Evolutionary conservation across 2,797 vertebrate genomes (phyloP), one percentile per base, ranked within the genome.

Genomic region (Micromesistius poutassou): DNA sequence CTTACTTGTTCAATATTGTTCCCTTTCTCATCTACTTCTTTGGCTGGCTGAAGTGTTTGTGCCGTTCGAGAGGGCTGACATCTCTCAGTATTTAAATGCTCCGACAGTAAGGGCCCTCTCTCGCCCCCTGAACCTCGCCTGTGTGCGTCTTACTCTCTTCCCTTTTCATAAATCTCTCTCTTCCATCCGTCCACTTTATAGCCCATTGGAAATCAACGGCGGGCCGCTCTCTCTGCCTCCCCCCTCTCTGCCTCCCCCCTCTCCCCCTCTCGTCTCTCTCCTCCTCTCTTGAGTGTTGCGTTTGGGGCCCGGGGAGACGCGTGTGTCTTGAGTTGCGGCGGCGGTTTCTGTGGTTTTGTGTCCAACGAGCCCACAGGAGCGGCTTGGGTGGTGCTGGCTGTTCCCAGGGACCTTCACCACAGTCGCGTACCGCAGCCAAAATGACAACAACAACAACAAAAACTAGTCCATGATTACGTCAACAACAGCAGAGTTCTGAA

Each of bases 311-410:
- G 72, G 72, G 14, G 16, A 66, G 55, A 5, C 85, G 81, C 87
- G 86, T 83, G 76, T 83, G 82, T 73, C 81, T 72, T 50, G 74
- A 85, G 85, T 88, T 83, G 86, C 84, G 75, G 78, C 84, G 71
- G 78, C 85, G 84, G 84, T 89, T 85, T 81, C 84, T 77, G 86
- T n/a, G 85, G 88, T 85, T 84, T 87, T 25, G 74, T 87, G 88
- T 83, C 81, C 82, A 84, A 89, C 85, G 86, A 90, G 88, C 81
- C 72, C 62, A 81, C 79, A 77, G 78, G 77, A 75, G 30, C 55
- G 30, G 46, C 30, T 6, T 10, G 31, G 62, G 35, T 70, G 62
- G 50, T 55, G 78, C 38, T 5, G 19, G 19, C 46, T 55, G 46
- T 55, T 55, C 85, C 79, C 83, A 79, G 35, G 85, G 83, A 77